Conservation (phyloP, 2,113 vertebrate genomes). For the Hepsetus odoe region DNA sequence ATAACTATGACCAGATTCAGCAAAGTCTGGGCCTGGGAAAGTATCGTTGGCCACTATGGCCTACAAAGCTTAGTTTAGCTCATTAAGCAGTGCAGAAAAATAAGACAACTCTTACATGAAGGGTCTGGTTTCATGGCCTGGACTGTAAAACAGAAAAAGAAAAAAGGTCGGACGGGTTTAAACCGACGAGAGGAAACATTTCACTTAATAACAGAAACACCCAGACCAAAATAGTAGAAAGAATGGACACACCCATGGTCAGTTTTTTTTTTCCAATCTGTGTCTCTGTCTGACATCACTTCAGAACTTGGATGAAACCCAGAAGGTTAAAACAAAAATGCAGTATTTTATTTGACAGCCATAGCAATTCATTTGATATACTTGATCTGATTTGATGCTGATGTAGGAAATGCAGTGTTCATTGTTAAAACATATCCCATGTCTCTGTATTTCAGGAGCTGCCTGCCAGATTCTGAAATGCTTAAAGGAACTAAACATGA, state of each 20-base stretch:
- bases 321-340: slow-evolving; percentile 1
- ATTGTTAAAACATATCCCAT: neutral
- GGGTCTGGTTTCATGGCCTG: neutral
- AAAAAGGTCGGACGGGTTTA: neutral
- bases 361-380: slow-evolving; percentile 4
- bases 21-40: neutral
- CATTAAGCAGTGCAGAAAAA: neutral
- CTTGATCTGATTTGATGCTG: neutral
- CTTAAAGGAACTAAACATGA: no score
- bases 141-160: neutral
- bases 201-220: slow-evolving; percentile 27
- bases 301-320: neutral
- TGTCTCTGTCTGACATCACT: slow-evolving; percentile 6
- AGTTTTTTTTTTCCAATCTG: neutral
- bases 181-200: slow-evolving; percentile 29
- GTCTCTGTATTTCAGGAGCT: neutral
- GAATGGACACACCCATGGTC: slow-evolving; percentile 17
- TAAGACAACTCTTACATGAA: neutral
- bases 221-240: slow-evolving; percentile 15
- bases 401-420: neutral
- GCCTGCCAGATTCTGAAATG: no score
- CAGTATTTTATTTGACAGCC: neutral
- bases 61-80: neutral
- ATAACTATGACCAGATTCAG: no score
- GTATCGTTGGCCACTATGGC: neutral